phyloP scores from a whole-genome alignment of 2,888 invertebrate genomes.

The Smittia aterrima region DNA sequence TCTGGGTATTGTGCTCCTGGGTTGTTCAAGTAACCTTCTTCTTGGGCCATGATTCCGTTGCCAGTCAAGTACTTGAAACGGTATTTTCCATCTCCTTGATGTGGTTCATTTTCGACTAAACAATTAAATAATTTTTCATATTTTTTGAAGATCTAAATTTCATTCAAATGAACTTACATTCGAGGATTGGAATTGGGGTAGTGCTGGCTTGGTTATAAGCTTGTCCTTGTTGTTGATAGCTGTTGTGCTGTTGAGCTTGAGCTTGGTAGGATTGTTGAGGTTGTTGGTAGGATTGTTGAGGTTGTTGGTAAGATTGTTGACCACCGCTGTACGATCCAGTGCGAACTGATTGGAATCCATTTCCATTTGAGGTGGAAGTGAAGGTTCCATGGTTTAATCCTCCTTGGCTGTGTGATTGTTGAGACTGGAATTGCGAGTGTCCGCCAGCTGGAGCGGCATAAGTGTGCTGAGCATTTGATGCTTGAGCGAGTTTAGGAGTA shows the following conservation, averaged over 20 bases:
- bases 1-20: slow-evolving; percentile 60
- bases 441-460: slow-evolving; percentile 14
- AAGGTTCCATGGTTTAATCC: slow-evolving; percentile 39
- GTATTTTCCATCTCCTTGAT: slow-evolving; percentile 63
- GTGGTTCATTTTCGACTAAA: slow-evolving; percentile 34
- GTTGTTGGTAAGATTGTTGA: slow-evolving; percentile 5
- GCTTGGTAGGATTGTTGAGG: neutral
- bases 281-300: slow-evolving; percentile 26
- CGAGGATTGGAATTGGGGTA: slow-evolving; percentile 40
- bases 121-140: neutral
- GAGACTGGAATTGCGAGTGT: slow-evolving; percentile 1
- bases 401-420: neutral
- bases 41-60: slow-evolving; percentile 63
- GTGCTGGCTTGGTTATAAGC: slow-evolving; percentile 17
- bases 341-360: slow-evolving; percentile 36
- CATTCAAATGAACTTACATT: slow-evolving; percentile 15
- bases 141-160: neutral
- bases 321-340: slow-evolving; percentile 22
- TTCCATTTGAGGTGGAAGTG: slow-evolving; percentile 16
- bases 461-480: slow-evolving; percentile 22
- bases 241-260: slow-evolving; percentile 24
- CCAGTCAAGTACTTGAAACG: slow-evolving; percentile 68
- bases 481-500: slow-evolving; percentile 28
- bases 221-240: slow-evolving; percentile 14
- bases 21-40: slow-evolving; percentile 59